Evolutionary conservation across 23 tunicate genomes (phyloP).

Genomic region (Styela plicata): DNA sequence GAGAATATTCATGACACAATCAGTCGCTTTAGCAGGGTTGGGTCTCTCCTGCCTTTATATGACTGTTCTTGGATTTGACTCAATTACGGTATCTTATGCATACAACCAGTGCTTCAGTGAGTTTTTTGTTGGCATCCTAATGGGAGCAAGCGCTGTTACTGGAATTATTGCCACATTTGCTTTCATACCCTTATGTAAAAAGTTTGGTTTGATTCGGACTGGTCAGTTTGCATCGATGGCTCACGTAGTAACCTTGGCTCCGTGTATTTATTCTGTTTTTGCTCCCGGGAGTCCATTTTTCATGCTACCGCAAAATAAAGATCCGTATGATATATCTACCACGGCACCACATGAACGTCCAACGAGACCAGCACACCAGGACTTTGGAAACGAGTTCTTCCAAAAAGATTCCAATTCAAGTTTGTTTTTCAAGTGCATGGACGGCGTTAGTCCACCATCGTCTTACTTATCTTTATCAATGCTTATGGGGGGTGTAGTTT

Average conservation of each 20-base stretch:
- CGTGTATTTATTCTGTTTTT: conserved; percentile 63
- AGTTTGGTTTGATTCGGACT: conserved; percentile 42
- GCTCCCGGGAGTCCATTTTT: conserved; percentile 73
- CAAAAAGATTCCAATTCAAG: background rate
- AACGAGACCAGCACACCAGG: background rate
- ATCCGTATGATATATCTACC: background rate
- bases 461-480: conserved; percentile 55
- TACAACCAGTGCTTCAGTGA: conserved; percentile 87
- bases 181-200: conserved; percentile 39
- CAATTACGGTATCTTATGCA: conserved; percentile 52
- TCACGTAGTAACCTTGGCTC: conserved; percentile 54
- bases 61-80: conserved; percentile 77
- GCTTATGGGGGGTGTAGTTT: conserved; percentile 48
- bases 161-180: conserved; percentile 66
- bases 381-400: background rate
- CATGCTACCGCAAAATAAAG: conserved; percentile 16
- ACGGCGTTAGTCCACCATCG: conserved; percentile 51
- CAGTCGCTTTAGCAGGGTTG: conserved; percentile 52
- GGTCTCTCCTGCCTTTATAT: conserved; percentile 75
- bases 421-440: conserved; percentile 51
- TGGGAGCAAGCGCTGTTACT: conserved; percentile 55
- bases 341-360: background rate
- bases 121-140: conserved; percentile 52
- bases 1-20: conserved; percentile 62
- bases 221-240: conserved; percentile 47